These are phyloP conservation scores for Diadegma fenestrale DNA, from an alignment of 2,888 invertebrate species.

Conservation along the genomic window DNA sequence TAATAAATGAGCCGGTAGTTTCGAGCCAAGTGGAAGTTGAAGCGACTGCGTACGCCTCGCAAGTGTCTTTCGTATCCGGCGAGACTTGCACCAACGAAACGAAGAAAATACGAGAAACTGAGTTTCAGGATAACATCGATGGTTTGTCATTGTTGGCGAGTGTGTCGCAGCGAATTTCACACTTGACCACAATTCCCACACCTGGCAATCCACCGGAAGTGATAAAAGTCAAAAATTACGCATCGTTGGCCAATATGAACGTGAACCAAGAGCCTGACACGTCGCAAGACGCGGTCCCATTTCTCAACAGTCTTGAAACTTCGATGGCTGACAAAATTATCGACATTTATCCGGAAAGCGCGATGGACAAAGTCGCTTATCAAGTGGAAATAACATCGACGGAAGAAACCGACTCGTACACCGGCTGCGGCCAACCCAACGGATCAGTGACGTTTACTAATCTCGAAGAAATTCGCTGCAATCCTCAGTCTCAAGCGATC, in stretches of 20 bases:
- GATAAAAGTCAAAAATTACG: constrained; percentile 80
- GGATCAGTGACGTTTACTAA: not conserved
- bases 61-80: constrained; percentile 4
- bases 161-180: constrained; percentile 79
- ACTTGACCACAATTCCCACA: constrained; percentile 66
- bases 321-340: constrained; percentile 73
- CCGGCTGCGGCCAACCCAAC: constrained; percentile 63
- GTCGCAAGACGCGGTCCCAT: constrained; percentile 63
- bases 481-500: constrained; percentile 24
- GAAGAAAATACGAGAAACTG: constrained; percentile 67
- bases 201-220: constrained; percentile 69
- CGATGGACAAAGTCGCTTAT: constrained; percentile 77
- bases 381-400: constrained; percentile 78
- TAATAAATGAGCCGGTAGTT: constrained; percentile 48
- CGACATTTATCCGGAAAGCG: constrained; percentile 78
- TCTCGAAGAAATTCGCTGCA: constrained; percentile 24
- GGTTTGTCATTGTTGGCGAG: constrained; percentile 81
- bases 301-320: constrained; percentile 57
- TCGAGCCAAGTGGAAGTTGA: constrained; percentile 21
- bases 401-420: constrained; percentile 68
- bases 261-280: constrained; percentile 44
- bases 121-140: constrained; percentile 80
- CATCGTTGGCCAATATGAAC: constrained; percentile 70
- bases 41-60: constrained; percentile 31
- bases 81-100: constrained; percentile 15